Conservation (phyloP, 1,140 invertebrate genomes). For the Monochamus saltuarius region DNA sequence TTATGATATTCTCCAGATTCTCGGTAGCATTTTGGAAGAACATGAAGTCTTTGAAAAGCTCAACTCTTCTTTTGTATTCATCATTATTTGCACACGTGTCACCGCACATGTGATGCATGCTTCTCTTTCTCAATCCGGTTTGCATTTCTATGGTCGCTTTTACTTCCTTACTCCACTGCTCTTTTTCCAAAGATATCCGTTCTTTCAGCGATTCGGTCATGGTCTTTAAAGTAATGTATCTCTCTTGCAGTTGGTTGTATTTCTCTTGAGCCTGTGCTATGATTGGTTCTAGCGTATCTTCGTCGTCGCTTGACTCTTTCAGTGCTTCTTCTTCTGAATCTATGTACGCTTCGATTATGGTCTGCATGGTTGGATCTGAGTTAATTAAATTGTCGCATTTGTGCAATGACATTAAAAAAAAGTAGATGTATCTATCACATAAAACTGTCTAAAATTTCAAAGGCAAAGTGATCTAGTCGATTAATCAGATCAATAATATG, state of each 20-base stretch:
- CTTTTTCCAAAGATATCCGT: slow-evolving; percentile 2
- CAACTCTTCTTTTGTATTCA: slow-evolving; percentile 6
- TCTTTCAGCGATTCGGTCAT: slow-evolving; percentile 8
- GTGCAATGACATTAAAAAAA: too few relatives aligned
- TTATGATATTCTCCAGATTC: not conserved
- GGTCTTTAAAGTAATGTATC: slow-evolving; percentile 1
- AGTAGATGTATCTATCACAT: too few relatives aligned
- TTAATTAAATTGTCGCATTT: too few relatives aligned
- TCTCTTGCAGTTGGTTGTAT: not conserved
- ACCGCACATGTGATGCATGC: not conserved
- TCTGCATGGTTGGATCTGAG: too few relatives aligned
- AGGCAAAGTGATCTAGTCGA: too few relatives aligned
- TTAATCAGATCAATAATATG: too few relatives aligned
- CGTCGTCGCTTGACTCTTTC: too few relatives aligned
- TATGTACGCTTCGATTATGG: too few relatives aligned
- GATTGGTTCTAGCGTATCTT: not conserved
- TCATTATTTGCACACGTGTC: not conserved
- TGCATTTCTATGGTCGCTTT: slow-evolving; percentile 7
- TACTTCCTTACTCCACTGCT: not conserved
- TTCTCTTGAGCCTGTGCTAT: not conserved
- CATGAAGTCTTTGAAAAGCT: slow-evolving; percentile 12
- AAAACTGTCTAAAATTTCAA: too few relatives aligned
- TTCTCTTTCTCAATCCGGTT: slow-evolving; percentile 3
- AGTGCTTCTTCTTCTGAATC: too few relatives aligned
- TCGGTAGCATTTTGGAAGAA: slow-evolving; percentile 5